Percentiles rank a stretch among this genome's conserved stretches.
These are phyloP conservation scores for Colinus virginianus DNA, from an alignment of 2,113 vertebrate species.

Conservation along the genomic window DNA sequence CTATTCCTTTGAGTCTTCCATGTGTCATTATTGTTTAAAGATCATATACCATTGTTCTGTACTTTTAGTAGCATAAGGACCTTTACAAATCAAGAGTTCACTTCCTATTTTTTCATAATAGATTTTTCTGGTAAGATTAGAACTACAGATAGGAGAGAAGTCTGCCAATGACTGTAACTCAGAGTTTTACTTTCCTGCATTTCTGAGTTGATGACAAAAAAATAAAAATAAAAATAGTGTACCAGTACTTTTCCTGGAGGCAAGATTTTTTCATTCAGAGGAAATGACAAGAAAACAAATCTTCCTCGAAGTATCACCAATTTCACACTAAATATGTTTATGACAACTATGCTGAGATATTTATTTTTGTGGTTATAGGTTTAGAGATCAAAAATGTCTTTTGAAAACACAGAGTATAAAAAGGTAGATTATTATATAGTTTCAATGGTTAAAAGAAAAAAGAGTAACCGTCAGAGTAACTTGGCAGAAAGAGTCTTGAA, in stretches of 20 bases:
- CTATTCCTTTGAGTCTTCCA: not conserved
- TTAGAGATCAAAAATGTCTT: not conserved
- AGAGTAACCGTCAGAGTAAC: not conserved
- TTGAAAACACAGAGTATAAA: not conserved
- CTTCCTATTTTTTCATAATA: not conserved
- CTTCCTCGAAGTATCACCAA: not conserved
- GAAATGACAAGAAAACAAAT: not conserved
- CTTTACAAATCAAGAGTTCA: not conserved
- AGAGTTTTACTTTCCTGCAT: not conserved
- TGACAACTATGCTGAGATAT: not conserved
- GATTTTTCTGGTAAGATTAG: not conserved
- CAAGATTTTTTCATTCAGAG: not conserved
- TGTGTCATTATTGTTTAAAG: conserved; percentile 48
- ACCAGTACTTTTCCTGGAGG: not conserved
- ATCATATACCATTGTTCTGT: conserved; percentile 5
- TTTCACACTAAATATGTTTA: not conserved
- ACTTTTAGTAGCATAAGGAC: not conserved
- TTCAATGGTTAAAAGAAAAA: not conserved
- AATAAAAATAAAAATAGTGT: not conserved
- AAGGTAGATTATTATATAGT: not conserved
- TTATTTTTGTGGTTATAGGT: not conserved
- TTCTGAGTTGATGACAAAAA: not conserved
- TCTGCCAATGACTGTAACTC: not conserved
- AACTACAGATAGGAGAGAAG: not conserved
- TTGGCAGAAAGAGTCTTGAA: not conserved